phyloP scores from a whole-genome alignment of 2,797 vertebrate species.

The Xerus rutilus region DNA sequence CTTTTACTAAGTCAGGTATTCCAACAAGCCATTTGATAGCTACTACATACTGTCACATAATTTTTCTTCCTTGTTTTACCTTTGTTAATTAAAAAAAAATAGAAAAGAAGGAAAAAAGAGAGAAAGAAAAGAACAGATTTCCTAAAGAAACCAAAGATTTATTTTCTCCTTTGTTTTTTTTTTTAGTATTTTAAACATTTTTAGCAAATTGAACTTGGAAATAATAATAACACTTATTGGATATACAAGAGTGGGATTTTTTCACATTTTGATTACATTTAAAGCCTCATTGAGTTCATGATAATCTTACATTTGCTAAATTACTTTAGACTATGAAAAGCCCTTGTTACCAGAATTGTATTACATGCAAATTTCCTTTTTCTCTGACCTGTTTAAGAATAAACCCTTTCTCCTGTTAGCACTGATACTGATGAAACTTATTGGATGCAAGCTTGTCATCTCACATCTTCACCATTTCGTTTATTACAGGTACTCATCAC shows the following conservation, averaged over 20 bases:
- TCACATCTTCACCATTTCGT: neutral
- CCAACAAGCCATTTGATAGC: neutral
- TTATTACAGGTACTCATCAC: neutral
- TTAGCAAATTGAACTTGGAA: constrained; percentile 47
- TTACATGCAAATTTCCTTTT: constrained; percentile 32
- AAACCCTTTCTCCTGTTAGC: neutral
- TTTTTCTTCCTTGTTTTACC: neutral
- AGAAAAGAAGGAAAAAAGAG: too few relatives aligned
- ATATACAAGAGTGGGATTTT: neutral
- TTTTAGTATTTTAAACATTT: constrained; percentile 29
- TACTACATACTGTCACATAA: neutral
- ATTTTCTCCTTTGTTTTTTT: neutral
- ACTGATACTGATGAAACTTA: neutral
- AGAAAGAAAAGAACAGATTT: neutral
- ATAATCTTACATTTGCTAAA: constrained; percentile 55
- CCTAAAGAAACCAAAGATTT: neutral
- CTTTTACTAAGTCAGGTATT: neutral
- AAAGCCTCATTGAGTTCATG: constrained; percentile 44
- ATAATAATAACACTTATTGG: neutral
- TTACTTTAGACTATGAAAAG: constrained; percentile 53
- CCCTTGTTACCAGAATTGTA: neutral
- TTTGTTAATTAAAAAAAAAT: neutral
- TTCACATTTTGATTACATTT: constrained; percentile 66
- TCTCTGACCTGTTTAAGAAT: constrained; percentile 10
- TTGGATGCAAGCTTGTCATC: neutral